Evolutionary conservation across 2,113 vertebrate genomes (phyloP).

Genomic region (Climacteris rufus): DNA sequence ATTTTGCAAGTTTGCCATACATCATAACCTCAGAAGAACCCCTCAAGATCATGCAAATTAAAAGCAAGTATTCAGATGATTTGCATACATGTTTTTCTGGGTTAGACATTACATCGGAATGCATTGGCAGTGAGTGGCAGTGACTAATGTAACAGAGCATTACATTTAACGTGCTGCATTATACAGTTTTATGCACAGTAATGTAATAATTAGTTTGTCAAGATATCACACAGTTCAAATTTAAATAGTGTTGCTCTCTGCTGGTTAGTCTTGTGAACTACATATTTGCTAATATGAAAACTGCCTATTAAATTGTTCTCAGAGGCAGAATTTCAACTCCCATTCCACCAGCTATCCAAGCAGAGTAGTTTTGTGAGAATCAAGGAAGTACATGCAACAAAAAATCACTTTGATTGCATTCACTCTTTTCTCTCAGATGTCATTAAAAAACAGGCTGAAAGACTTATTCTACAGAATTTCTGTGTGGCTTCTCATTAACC

Average conservation of each 20-base stretch:
- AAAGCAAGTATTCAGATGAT: constrained; percentile 55
- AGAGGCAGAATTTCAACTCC: background rate
- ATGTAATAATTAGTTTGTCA: constrained; percentile 52
- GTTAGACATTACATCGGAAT: constrained; percentile 51
- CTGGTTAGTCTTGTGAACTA: constrained; percentile 38
- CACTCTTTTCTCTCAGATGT: background rate
- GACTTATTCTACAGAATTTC: background rate
- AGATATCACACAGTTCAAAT: constrained; percentile 2
- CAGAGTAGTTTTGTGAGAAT: background rate
- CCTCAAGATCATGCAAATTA: constrained; percentile 53
- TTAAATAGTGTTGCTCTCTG: constrained; percentile 65
- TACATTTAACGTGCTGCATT: constrained; percentile 51
- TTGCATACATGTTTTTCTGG: constrained; percentile 59
- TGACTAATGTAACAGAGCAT: constrained; percentile 55
- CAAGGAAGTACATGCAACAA: background rate
- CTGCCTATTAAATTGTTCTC: background rate
- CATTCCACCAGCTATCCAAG: background rate
- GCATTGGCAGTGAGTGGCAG: constrained; percentile 37
- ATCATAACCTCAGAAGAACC: constrained; percentile 50
- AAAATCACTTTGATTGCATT: background rate
- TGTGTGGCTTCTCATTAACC: background rate
- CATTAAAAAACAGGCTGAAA: background rate
- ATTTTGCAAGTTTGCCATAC: constrained; percentile 33
- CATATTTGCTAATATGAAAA: background rate
- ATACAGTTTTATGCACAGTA: constrained; percentile 49